Evolutionary conservation across 1,140 invertebrate genomes (phyloP), one percentile per base, ranked within the genome.

Genomic region (Heliconius himera): DNA sequence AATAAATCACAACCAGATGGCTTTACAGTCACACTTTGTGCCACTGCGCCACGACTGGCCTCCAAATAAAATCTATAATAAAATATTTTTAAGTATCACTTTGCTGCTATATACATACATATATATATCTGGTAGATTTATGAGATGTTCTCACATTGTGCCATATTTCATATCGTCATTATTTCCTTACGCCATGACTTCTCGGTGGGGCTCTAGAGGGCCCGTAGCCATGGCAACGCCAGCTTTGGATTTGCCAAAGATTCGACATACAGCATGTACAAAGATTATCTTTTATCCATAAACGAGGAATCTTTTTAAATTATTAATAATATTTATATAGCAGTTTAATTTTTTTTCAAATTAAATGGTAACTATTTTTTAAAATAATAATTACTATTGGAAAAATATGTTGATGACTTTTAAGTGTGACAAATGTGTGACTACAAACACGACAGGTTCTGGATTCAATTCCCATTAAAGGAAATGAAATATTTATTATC

Each of bases 101-200:
- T 8, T 2, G 18, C 26, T 46, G 33, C 33, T 36, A 36, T 36
- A 36, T 36, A 36, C 33, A 29, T 29, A 29, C 9, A 8, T 41
- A 26, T 33, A 74, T 70, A 74, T 81, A 18, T 49, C 70, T 13
- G 74, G 66, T 72, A 71, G 73, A 75, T 78, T 78, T 78, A 74
- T 74, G 80, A 74, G 60, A 81, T 78, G 76, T 78, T 76, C 74
- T 76, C 79, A 75, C 74, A 78, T 81, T 60, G 33, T 81, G 33
- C 76, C 76, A 81, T 81, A 78, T 81, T 81, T 81, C 80, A 81
- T 81, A 77, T 81, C 80, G 76, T 78, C 80, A 81, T 81, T 81
- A 81, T 81, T 75, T 81, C 76, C 66, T 81, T 66, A 75, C 80
- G 80, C 80, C 66, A 74, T 81, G 76, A 81, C 76, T 78, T 77